Conservation (phyloP, 2,888 invertebrate genomes). For the Panopea generosa region DNA sequence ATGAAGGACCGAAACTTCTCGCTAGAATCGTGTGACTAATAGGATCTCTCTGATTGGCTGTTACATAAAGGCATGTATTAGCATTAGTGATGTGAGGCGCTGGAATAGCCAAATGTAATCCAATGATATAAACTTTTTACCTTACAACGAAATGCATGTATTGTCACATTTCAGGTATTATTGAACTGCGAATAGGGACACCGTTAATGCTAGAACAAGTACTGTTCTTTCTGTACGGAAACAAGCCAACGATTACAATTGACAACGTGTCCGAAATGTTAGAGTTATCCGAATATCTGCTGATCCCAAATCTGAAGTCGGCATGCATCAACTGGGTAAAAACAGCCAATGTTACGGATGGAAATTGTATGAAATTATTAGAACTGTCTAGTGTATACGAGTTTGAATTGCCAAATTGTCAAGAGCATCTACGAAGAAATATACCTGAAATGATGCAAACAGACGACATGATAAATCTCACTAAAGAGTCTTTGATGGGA, state of each 20-base stretch:
- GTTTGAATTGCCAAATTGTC: constrained; percentile 17
- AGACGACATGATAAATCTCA: constrained; percentile 12
- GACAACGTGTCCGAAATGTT: constrained; percentile 28
- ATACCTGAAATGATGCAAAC: constrained; percentile 14
- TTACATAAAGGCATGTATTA: no score
- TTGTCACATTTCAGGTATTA: constrained; percentile 17
- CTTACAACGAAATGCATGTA: background rate
- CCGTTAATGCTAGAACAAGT: constrained; percentile 16
- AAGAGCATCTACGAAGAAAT: constrained; percentile 14
- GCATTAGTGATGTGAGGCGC: no score
- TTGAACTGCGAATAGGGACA: constrained; percentile 19
- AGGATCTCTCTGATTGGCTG: no score
- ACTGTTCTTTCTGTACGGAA: constrained; percentile 43
- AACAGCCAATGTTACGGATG: background rate
- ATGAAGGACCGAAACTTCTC: no score
- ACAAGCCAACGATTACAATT: constrained; percentile 26
- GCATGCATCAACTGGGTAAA: constrained; percentile 34
- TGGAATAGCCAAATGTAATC: no score
- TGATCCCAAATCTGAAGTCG: constrained; percentile 41
- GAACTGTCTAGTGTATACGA: constrained; percentile 28
- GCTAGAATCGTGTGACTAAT: no score
- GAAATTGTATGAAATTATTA: constrained; percentile 27
- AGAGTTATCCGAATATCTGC: constrained; percentile 40
- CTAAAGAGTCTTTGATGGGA: constrained; percentile 21
- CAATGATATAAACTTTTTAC: constrained; percentile 1